Evolutionary conservation across 2,797 vertebrate species (phyloP).

Genomic region (Sebastes reedi): DNA sequence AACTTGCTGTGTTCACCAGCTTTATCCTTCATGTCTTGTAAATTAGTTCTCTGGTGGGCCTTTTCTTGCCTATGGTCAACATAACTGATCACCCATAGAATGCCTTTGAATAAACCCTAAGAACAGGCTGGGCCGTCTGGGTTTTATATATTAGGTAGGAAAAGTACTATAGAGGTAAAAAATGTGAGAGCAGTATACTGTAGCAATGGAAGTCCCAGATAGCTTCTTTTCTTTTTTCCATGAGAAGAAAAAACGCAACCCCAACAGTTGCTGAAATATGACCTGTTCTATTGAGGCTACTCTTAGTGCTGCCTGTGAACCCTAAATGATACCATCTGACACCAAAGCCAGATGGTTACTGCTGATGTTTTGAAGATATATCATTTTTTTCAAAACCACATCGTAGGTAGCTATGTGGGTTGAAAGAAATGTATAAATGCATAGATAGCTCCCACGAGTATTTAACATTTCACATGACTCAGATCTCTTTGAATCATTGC

Average conservation of each 20-base stretch:
- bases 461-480: not conserved
- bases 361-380: not conserved
- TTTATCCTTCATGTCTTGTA: not conserved
- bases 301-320: not conserved
- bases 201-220: not conserved
- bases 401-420: not conserved
- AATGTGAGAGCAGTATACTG: not conserved
- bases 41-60: not conserved
- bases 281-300: not conserved
- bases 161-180: not conserved
- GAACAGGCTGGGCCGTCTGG: not conserved
- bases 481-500: not conserved
- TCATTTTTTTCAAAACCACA: not conserved
- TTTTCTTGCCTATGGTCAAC: not conserved
- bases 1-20: not conserved
- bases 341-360: not conserved
- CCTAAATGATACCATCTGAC: not conserved
- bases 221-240: not conserved
- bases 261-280: not conserved
- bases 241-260: not conserved
- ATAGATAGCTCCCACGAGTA: not conserved
- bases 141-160: not conserved
- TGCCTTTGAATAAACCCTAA: not conserved
- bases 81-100: not conserved
- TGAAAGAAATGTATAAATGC: not conserved